Conservation (phyloP, 2,113 vertebrate species). For the Callipepla squamata region DNA sequence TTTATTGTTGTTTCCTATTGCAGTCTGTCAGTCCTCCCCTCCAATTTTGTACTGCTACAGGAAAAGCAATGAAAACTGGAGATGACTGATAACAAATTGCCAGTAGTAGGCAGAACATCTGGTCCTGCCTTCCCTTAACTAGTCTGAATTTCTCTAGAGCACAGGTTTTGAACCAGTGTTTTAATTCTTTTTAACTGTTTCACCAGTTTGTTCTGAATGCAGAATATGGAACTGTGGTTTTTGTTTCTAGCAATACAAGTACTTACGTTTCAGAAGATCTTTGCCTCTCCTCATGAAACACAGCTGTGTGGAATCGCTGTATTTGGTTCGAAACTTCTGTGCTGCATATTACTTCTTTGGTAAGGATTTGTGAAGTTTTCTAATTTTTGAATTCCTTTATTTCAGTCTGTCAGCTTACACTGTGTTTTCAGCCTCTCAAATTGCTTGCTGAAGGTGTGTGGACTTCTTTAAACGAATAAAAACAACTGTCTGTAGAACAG, state of each 20-base stretch:
- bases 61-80: neutral
- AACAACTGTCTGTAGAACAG: neutral
- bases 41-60: neutral
- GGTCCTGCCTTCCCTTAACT: neutral
- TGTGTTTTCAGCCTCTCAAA: neutral
- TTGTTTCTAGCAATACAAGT: slow-evolving; percentile 91
- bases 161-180: neutral
- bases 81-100: neutral
- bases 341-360: slow-evolving; percentile 91
- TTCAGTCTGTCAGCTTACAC: neutral
- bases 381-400: neutral
- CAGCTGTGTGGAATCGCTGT: slow-evolving; percentile 88
- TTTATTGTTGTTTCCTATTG: neutral
- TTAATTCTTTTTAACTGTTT: neutral
- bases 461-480: neutral
- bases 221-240: neutral
- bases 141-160: neutral
- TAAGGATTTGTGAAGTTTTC: slow-evolving; percentile 71
- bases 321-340: slow-evolving; percentile 88
- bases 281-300: slow-evolving; percentile 86
- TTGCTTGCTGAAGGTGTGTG: neutral
- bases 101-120: neutral
- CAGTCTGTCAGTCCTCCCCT: neutral
- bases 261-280: slow-evolving; percentile 88
- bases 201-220: neutral